These are phyloP conservation scores for Poecilia latipinna DNA, from an alignment of 2,113 vertebrate genomes.

Conservation along the genomic window DNA sequence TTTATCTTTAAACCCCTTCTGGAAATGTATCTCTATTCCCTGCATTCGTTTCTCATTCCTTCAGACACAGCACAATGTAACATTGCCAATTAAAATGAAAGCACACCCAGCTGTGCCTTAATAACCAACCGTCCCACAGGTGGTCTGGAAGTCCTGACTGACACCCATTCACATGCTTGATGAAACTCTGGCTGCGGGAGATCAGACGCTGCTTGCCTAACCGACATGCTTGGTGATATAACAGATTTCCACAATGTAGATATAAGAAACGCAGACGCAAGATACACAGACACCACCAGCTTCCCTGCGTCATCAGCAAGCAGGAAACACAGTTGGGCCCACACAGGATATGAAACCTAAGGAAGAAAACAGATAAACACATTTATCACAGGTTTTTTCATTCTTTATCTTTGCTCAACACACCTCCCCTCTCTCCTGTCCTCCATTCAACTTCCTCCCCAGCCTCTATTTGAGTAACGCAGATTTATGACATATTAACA, in stretches of 20 bases:
- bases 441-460: slow-evolving; percentile 16
- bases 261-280: slow-evolving; percentile 25
- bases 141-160: slow-evolving; percentile 21
- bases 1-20: slow-evolving; percentile 9
- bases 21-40: slow-evolving; percentile 4
- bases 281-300: neutral
- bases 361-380: slow-evolving; percentile 51
- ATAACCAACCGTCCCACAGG: slow-evolving; percentile 47
- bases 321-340: slow-evolving; percentile 38
- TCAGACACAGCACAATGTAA: slow-evolving; percentile 26
- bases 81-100: slow-evolving; percentile 49
- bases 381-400: slow-evolving; percentile 55
- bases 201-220: slow-evolving; percentile 20
- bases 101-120: slow-evolving; percentile 41
- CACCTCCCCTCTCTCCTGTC: slow-evolving; percentile 1
- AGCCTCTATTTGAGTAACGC: slow-evolving; percentile 33
- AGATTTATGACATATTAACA: slow-evolving; percentile 60
- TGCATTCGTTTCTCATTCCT: slow-evolving; percentile 26
- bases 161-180: slow-evolving; percentile 17
- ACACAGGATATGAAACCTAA: slow-evolving; percentile 71
- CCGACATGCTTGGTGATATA: slow-evolving; percentile 45
- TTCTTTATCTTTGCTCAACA: slow-evolving; percentile 41
- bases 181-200: neutral
- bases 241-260: slow-evolving; percentile 39
- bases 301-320: slow-evolving; percentile 24